Base-by-base conservation (phyloP, 2,888 invertebrate species). In the Priocnemis perturbator region DNA sequence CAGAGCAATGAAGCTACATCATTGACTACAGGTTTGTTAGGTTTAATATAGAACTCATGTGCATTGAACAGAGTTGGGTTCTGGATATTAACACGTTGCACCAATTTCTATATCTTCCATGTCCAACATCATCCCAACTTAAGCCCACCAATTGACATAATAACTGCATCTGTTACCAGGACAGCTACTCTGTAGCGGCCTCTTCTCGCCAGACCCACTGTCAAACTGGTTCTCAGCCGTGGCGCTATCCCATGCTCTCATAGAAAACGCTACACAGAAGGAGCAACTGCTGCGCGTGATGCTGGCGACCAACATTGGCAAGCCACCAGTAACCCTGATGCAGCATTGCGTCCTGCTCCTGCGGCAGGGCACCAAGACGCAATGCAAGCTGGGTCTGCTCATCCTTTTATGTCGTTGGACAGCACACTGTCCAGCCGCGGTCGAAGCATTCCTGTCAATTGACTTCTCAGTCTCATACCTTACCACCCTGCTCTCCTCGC, bases 211-310 rank as follows among this genome's bases (percentile, higher is more conserved):
- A 0, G 98, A 98, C 87, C 91, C 95, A 0, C 90, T 98, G 23
- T 96, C 97, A 30, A 97, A 96, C 89, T 99, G 99, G 99, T 97
- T 98, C 90, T 95, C 98, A 0, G 93, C 97, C 0, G 95, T 98
- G 0, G 96, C 97, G 0, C 90, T 99, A 23, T 94, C 96, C 86
- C 97, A 99, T 86, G 94, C 96, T 0, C 91, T 99, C 20, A 93
- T 96, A 5, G 97, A 97, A 71, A 97, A 97, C 87, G 92, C 93
- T 0, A 91, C 91, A 0, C 95, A 95, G 84, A 97, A 98, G 87
- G 98, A 98, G 86, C 96, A 98, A 87, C 89, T 99, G 57, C 89
- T 99, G 30, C 91, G 97, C 66, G 99, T 99, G 3, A 92, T 98
- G 73, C 90, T 99, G 67, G 97, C 98, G 0, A 95, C 96, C 0